Evolutionary conservation across 2,888 invertebrate species (phyloP).

Genomic region (Nudaria mundana): DNA sequence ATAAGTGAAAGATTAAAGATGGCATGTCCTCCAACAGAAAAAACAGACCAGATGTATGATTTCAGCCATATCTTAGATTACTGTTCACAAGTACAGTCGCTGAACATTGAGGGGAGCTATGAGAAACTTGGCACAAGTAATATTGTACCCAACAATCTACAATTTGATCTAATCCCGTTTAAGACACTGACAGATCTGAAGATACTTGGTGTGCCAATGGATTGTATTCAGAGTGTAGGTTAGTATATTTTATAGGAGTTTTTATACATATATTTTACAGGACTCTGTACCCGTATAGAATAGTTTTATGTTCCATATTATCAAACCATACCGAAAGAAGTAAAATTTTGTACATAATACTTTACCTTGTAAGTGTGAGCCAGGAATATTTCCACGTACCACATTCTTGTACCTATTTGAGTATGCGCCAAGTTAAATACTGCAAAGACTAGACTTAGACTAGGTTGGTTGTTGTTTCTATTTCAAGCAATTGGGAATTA

Average conservation of each 20-base stretch:
- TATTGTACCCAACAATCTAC: constrained; percentile 89
- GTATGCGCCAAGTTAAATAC: too few relatives aligned
- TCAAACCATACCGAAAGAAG: too few relatives aligned
- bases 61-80: constrained; percentile 96
- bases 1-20: constrained; percentile 93
- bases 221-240: constrained; percentile 84
- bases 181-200: constrained; percentile 87
- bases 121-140: constrained; percentile 90
- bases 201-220: constrained; percentile 85
- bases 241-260: constrained; percentile 31
- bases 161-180: constrained; percentile 91
- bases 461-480: too few relatives aligned
- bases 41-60: constrained; percentile 90
- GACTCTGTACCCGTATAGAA: too few relatives aligned
- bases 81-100: constrained; percentile 86
- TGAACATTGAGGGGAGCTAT: constrained; percentile 85
- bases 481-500: too few relatives aligned
- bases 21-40: constrained; percentile 90
- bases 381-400: constrained; percentile 2
- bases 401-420: neutral
- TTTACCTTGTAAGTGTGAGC: constrained; percentile 3
- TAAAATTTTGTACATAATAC: too few relatives aligned
- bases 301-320: too few relatives aligned
- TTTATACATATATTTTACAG: too few relatives aligned
- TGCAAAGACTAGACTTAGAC: too few relatives aligned